Conservation (phyloP, 2,797 vertebrate genomes). For the Leucoraja ocellata region DNA sequence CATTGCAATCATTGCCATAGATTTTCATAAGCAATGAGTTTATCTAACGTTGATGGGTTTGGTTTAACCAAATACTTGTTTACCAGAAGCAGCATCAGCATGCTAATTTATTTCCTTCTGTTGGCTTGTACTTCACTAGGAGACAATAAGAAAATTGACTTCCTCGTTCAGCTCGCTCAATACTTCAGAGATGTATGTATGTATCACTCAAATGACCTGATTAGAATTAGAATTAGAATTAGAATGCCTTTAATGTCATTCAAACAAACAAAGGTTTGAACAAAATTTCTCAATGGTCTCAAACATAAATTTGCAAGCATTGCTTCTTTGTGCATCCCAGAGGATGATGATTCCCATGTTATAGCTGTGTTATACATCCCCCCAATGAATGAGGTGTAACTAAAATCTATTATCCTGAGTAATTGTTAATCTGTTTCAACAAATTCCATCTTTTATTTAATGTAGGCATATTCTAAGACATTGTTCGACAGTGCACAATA, state of each 20-base stretch:
- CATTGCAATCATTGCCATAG: neutral
- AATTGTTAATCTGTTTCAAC: neutral
- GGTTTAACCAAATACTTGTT: neutral
- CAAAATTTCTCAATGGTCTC: neutral
- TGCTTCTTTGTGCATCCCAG: neutral
- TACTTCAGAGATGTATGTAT: neutral
- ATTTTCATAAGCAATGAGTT: neutral
- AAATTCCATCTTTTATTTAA: neutral
- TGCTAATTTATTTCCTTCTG: slow-evolving; percentile 9
- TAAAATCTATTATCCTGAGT: neutral
- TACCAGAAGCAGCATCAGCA: too few relatives aligned
- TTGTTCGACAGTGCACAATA: neutral
- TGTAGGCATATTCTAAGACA: neutral
- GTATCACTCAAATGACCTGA: neutral
- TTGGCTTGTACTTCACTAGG: neutral
- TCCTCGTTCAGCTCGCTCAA: neutral
- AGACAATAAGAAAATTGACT: neutral
- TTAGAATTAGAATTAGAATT: neutral
- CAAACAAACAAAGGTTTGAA: too few relatives aligned
- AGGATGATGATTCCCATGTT: neutral
- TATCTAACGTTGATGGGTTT: neutral
- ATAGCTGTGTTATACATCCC: neutral
- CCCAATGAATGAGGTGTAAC: neutral
- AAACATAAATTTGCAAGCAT: neutral
- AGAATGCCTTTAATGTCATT: too few relatives aligned